Percentiles rank a stretch among this genome's conserved stretches.
phyloP scores from a whole-genome alignment of 30 jellyfish, hydroid and myxozoan genomes.

The Calvadosia cruxmelitensis region DNA sequence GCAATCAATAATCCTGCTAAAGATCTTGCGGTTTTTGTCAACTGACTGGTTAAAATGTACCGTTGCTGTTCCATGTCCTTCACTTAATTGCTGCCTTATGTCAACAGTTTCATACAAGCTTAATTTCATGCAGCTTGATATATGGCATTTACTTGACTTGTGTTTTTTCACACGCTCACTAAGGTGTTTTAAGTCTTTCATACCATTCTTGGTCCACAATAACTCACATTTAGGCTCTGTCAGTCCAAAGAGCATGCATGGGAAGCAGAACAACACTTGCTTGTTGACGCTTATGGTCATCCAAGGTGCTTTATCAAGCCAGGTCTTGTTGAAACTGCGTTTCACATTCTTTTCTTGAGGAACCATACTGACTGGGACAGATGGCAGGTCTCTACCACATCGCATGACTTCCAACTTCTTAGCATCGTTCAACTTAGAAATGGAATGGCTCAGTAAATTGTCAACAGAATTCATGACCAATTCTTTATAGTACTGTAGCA shows the following conservation, averaged over 20 bases:
- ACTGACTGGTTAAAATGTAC: constrained; percentile 1
- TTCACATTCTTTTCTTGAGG: not conserved
- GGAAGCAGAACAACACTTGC: not conserved
- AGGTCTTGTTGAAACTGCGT: not conserved
- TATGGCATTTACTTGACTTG: not conserved
- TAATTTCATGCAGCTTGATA: not conserved
- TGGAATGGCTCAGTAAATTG: not conserved
- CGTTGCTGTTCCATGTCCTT: not conserved
- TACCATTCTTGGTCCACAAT: not conserved
- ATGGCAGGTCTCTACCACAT: not conserved
- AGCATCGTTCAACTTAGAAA: not conserved
- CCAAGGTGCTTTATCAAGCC: not conserved
- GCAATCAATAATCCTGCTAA: constrained; percentile 30
- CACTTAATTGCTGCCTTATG: not conserved
- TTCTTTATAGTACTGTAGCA: too few relatives aligned
- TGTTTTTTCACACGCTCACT: not conserved
- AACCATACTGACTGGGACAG: not conserved
- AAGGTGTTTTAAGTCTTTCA: not conserved
- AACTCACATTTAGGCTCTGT: not conserved
- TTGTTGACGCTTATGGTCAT: not conserved
- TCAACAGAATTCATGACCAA: not conserved
- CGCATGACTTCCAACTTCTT: not conserved
- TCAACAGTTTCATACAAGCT: not conserved
- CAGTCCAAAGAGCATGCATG: not conserved
- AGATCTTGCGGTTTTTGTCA: constrained; percentile 29